These are phyloP conservation scores for Lordiphosa collinella DNA, from an alignment of 1,140 invertebrate genomes.

Conservation along the genomic window DNA sequence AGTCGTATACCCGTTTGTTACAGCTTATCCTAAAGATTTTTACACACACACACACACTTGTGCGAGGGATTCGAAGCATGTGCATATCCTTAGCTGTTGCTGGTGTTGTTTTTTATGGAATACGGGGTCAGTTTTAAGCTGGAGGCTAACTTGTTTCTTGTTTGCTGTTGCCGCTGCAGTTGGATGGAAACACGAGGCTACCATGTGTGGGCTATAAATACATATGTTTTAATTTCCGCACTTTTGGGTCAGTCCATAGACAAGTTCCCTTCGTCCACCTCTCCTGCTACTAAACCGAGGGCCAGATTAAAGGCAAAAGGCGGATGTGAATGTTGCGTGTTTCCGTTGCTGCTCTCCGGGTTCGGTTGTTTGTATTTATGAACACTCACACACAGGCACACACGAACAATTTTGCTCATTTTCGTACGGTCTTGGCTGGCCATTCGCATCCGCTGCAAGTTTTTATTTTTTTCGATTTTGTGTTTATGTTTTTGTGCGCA, in stretches of 20 bases:
- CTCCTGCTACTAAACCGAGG: conserved; percentile 37
- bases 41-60: conserved; percentile 1
- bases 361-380: conserved; percentile 52
- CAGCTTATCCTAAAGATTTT: conserved; percentile 41
- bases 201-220: conserved; percentile 70
- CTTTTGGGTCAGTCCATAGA: conserved; percentile 67
- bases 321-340: conserved; percentile 63
- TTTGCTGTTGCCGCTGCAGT: conserved; percentile 21
- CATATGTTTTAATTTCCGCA: conserved; percentile 78
- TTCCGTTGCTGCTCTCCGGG: conserved; percentile 40
- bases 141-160: conserved; percentile 21
- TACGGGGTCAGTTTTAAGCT: conserved; percentile 56
- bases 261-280: conserved; percentile 3
- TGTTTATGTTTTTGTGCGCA: conserved; percentile 73
- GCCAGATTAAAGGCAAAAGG: conserved; percentile 63
- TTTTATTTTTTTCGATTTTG: conserved; percentile 71
- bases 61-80: conserved; percentile 10
- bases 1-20: conserved; percentile 14
- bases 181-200: conserved; percentile 19
- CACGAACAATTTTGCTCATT: conserved; percentile 11
- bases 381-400: conserved; percentile 19
- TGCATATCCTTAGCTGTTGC: conserved; percentile 24
- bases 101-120: conserved; percentile 38
- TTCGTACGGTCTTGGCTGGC: conserved; percentile 17
- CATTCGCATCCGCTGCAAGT: conserved; percentile 52